Percentiles rank a stretch among this genome's conserved stretches.
Conservation (phyloP, 2,113 vertebrate species). For the Myocastor coypus region DNA sequence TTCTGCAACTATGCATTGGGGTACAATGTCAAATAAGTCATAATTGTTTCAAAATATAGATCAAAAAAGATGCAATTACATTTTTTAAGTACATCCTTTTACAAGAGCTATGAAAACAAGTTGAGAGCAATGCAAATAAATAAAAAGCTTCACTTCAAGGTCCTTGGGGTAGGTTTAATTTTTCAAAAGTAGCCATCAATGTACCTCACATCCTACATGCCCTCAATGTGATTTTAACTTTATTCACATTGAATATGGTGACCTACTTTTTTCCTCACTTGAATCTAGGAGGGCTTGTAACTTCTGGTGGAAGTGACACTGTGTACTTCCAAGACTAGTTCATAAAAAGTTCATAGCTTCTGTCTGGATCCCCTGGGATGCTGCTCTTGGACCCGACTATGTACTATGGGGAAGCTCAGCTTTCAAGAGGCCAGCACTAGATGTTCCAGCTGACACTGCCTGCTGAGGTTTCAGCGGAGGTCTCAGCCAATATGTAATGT, state of each 20-base stretch:
- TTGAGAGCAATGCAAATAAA: slow-evolving; percentile 13
- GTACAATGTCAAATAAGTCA: background rate
- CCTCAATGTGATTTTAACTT: background rate
- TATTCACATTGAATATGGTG: background rate
- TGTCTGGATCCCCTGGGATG: slow-evolving; percentile 5
- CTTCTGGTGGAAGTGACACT: background rate
- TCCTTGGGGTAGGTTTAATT: background rate
- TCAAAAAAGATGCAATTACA: slow-evolving; percentile 18
- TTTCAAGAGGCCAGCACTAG: background rate
- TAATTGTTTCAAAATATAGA: background rate
- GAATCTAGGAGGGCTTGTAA: slow-evolving; percentile 23
- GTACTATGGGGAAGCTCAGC: background rate
- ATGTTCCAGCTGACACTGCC: background rate
- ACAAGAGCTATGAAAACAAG: slow-evolving; percentile 46
- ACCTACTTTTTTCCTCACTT: slow-evolving; percentile 18
- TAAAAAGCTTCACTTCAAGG: background rate
- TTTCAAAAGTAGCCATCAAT: slow-evolving; percentile 42
- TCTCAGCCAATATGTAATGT: background rate
- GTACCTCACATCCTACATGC: background rate
- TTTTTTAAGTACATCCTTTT: slow-evolving; percentile 26
- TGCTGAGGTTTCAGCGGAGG: background rate
- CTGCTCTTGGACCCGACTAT: slow-evolving; percentile 14
- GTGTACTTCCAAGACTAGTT: slow-evolving; percentile 50
- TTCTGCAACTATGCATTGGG: background rate
- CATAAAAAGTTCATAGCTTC: slow-evolving; percentile 48